A percentile compares a stretch with the other conserved stretches of the same genome.
These are phyloP conservation scores for Anthoscopus minutus DNA, from an alignment of 2,113 vertebrate species.

Conservation along the genomic window DNA sequence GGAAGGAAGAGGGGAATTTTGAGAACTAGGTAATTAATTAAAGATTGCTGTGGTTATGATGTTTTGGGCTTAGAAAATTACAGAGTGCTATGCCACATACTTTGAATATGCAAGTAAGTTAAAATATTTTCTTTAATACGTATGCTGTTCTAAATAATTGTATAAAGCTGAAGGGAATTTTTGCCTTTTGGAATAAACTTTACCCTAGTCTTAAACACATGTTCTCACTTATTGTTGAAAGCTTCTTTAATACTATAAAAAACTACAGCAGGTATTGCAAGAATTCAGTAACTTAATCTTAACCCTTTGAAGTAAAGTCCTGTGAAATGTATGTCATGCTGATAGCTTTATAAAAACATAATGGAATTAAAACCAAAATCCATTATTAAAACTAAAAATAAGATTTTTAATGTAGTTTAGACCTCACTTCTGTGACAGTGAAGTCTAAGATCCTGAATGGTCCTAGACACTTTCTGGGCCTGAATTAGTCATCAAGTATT, in stretches of 20 bases:
- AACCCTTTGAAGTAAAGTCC: conserved; percentile 39
- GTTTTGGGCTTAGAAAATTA: conserved; percentile 15
- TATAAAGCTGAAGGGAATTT: conserved; percentile 32
- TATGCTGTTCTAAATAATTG: conserved; percentile 4
- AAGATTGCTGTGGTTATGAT: neutral
- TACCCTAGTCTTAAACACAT: conserved; percentile 23
- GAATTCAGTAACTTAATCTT: conserved; percentile 52
- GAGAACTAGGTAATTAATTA: neutral
- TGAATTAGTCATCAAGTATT: neutral
- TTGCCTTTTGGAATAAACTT: conserved; percentile 35
- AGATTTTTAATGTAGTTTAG: neutral
- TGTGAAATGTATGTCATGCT: neutral
- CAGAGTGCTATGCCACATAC: neutral
- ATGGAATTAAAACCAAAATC: neutral
- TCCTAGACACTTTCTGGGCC: neutral
- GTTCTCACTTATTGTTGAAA: conserved; percentile 50
- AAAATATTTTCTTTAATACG: neutral
- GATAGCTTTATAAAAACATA: conserved; percentile 5
- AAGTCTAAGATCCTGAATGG: neutral
- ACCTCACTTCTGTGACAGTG: neutral
- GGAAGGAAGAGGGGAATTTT: neutral
- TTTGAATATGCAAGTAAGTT: neutral
- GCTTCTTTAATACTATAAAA: conserved; percentile 29
- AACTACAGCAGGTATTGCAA: conserved; percentile 31
- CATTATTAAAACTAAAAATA: neutral